These are phyloP conservation scores for Zaprionus obscuricornis DNA, from an alignment of 2,888 invertebrate genomes.

Conservation along the genomic window DNA sequence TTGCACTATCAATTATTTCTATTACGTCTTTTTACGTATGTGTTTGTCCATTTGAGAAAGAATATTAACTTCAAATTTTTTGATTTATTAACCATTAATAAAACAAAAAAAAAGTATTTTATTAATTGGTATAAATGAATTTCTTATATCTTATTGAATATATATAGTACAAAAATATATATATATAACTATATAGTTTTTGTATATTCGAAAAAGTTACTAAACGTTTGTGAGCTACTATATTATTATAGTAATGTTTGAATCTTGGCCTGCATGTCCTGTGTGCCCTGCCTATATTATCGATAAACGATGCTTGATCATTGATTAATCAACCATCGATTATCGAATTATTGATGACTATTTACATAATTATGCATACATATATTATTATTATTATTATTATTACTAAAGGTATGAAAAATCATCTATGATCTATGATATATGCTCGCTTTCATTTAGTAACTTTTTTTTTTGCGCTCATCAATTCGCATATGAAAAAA, in stretches of 20 bases:
- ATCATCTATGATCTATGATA: constrained; percentile 4
- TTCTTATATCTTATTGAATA: constrained; percentile 1
- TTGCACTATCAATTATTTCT: constrained; percentile 60
- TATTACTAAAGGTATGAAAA: constrained; percentile 1
- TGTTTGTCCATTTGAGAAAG: constrained; percentile 57
- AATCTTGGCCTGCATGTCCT: constrained; percentile 55
- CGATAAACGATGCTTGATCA: too few species aligned
- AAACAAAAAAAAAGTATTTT: too few species aligned
- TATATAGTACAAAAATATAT: background rate
- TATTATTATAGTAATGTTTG: background rate
- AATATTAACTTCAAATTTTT: constrained; percentile 9
- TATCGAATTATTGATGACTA: constrained; percentile 20
- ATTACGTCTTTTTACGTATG: constrained; percentile 44
- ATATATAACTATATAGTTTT: constrained; percentile 9
- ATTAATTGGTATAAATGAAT: too few species aligned
- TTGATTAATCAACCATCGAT: too few species aligned
- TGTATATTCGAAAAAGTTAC: constrained; percentile 60
- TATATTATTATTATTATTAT: constrained; percentile 18
- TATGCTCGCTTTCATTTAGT: constrained; percentile 66
- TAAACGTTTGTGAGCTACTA: constrained; percentile 54
- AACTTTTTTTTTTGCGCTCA: constrained; percentile 72
- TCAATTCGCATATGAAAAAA: constrained; percentile 52
- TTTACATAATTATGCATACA: constrained; percentile 38
- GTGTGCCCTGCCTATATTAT: constrained; percentile 58
- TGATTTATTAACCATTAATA: constrained; percentile 17